Evolutionary conservation across 2,888 invertebrate species (phyloP).

Genomic region (Ypsolopha sequella): DNA sequence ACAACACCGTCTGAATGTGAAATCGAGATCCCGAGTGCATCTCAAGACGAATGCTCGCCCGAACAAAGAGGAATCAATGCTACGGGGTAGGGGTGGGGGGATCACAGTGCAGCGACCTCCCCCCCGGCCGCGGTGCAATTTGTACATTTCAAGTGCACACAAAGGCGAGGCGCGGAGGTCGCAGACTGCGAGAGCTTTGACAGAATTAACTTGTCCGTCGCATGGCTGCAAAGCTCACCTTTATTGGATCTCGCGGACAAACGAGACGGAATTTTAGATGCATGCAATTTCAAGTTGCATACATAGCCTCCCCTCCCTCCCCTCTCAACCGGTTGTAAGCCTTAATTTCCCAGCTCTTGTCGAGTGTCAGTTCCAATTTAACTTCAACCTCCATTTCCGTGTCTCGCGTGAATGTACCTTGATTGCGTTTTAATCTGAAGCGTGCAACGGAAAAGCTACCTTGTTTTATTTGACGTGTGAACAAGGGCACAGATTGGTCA

Average conservation of each 20-base stretch:
- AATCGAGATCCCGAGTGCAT: constrained; percentile 61
- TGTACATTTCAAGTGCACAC: constrained; percentile 70
- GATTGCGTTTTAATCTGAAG: constrained; percentile 6
- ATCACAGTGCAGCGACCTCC: constrained; percentile 58
- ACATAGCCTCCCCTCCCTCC: constrained; percentile 4
- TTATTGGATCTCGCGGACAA: constrained; percentile 47
- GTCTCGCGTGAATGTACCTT: constrained; percentile 11
- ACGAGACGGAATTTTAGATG: constrained; percentile 32
- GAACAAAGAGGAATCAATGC: constrained; percentile 67
- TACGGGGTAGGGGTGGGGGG: constrained; percentile 38
- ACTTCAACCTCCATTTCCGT: constrained; percentile 8
- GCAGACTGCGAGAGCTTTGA: constrained; percentile 49
- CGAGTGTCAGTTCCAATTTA: constrained; percentile 8
- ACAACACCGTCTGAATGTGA: constrained; percentile 40
- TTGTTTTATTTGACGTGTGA: neutral
- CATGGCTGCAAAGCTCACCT: constrained; percentile 44
- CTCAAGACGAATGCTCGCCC: constrained; percentile 58
- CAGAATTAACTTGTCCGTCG: constrained; percentile 67
- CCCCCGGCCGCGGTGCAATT: constrained; percentile 63
- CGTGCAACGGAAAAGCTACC: constrained; percentile 2
- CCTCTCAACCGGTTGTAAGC: neutral
- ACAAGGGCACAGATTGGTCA: constrained; percentile 1
- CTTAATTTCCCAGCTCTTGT: constrained; percentile 6
- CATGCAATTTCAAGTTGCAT: constrained; percentile 14
- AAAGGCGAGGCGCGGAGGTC: constrained; percentile 65